Percentiles rank a stretch among this genome's conserved stretches.
phyloP scores from a whole-genome alignment of 2,888 invertebrate species.

The Hypsopygia costalis region DNA sequence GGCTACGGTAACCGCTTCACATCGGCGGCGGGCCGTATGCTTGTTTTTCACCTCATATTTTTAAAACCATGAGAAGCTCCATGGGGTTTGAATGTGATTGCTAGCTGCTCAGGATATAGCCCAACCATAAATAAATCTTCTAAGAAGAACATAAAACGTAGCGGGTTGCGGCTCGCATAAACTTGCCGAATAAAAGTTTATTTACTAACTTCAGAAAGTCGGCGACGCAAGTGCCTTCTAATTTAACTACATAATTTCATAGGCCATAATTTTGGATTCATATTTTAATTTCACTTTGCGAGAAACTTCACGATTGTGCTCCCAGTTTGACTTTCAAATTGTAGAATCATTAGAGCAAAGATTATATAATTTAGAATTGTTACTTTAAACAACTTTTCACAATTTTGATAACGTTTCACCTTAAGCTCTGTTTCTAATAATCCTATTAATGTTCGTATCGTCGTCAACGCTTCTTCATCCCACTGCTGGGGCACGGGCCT shows the following conservation, averaged over 20 bases:
- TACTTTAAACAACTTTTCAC: too few relatives aligned
- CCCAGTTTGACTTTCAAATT: not conserved
- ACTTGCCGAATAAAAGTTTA: not conserved
- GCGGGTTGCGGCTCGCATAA: not conserved
- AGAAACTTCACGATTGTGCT: not conserved
- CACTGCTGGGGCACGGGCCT: too few relatives aligned
- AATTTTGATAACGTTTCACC: too few relatives aligned
- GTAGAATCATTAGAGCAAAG: not conserved
- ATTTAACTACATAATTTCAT: slow-evolving; percentile 4
- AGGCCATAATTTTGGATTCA: slow-evolving; percentile 3
- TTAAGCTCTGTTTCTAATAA: too few relatives aligned
- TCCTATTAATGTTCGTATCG: too few relatives aligned
- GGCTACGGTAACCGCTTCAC: too few relatives aligned
- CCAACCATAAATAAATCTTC: not conserved
- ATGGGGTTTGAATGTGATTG: too few relatives aligned
- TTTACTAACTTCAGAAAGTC: not conserved
- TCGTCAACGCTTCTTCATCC: too few relatives aligned
- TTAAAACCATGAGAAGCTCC: too few relatives aligned
- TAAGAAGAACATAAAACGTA: not conserved
- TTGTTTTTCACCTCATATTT: too few relatives aligned
- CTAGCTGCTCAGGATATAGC: not conserved
- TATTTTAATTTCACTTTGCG: slow-evolving; percentile 1
- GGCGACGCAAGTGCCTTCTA: not conserved
- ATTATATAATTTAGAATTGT: not conserved
- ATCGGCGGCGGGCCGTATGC: too few relatives aligned